phyloP scores from a whole-genome alignment of 2,113 vertebrate species.

The Pyrgilauda ruficollis region DNA sequence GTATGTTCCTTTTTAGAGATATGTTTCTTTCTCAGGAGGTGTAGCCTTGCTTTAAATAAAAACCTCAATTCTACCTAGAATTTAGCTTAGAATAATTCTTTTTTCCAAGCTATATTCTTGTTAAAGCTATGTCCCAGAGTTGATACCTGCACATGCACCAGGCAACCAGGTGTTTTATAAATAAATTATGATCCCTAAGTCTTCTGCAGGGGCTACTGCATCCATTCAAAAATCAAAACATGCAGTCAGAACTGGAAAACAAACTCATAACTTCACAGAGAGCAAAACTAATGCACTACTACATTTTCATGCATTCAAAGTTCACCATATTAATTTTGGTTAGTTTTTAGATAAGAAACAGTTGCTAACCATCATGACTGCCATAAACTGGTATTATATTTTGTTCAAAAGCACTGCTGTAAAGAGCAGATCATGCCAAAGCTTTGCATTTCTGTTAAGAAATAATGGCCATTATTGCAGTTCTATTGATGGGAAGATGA shows the following conservation, averaged over 20 bases:
- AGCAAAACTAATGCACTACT: background rate
- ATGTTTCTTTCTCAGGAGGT: background rate
- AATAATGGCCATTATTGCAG: background rate
- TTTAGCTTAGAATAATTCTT: background rate
- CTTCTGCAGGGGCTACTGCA: background rate
- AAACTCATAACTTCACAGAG: background rate
- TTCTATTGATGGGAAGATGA: background rate
- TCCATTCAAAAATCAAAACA: background rate
- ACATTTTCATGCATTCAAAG: background rate
- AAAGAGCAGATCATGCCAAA: background rate
- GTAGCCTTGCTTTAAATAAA: background rate
- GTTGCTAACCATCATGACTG: background rate
- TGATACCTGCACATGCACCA: background rate
- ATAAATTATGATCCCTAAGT: background rate
- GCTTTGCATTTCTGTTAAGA: background rate
- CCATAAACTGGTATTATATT: background rate
- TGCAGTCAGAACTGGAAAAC: background rate
- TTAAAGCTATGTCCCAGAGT: background rate
- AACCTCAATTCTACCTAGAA: background rate
- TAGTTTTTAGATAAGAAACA: background rate
- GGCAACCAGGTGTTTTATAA: background rate
- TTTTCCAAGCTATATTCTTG: background rate
- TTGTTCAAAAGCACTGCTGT: background rate
- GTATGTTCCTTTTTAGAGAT: background rate
- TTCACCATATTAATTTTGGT: background rate